Evolutionary conservation across 2,113 vertebrate genomes (phyloP), one percentile per base, ranked within the genome.

Genomic region (Corythornis cristatus): DNA sequence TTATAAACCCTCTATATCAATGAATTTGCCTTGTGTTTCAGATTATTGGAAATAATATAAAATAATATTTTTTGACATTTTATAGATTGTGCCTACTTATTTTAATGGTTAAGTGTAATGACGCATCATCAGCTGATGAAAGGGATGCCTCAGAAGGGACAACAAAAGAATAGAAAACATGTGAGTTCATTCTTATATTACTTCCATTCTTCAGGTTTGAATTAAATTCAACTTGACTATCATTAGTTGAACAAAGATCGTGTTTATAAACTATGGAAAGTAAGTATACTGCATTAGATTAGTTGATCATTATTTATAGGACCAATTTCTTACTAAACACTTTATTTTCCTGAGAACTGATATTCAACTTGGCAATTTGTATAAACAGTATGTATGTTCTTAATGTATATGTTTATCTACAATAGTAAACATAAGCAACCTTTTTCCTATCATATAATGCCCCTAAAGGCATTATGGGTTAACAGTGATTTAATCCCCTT

Each of bases 401-500:
- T 92, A 68, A 82, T 13, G 88, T 91, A 83, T 95, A 89, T 83
- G 76, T 96, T 96, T 97, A 92, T 94, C 80, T 67, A 92, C 54
- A 93, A 87, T 53, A 71, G 91, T 91, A 95, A 95, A 97, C 86
- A 92, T 86, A 68, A 62, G 91, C 94, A 96, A 97, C 97, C 95
- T 96, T 96, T 96, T 90, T 86, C 96, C 96, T 93, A 20, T 83
- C 85, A 42, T 79, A 94, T 73, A 93, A 95, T 89, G 97, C 96
- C 97, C 98, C 97, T 98, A 96, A 97, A 98, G 98, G 98, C 98
- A 98, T 97, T 98, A 97, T 75, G 97, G 98, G 98, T 98, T 99
- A 99, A 98, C 97, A 97, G 97, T 98, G 98, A 98, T 97, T 97
- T 98, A 98, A 99, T 99, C 98, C 98, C 98, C 98, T 99, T 98